These are phyloP conservation scores for Polymixis lichenea DNA, from an alignment of 2,888 invertebrate species.

Conservation along the genomic window DNA sequence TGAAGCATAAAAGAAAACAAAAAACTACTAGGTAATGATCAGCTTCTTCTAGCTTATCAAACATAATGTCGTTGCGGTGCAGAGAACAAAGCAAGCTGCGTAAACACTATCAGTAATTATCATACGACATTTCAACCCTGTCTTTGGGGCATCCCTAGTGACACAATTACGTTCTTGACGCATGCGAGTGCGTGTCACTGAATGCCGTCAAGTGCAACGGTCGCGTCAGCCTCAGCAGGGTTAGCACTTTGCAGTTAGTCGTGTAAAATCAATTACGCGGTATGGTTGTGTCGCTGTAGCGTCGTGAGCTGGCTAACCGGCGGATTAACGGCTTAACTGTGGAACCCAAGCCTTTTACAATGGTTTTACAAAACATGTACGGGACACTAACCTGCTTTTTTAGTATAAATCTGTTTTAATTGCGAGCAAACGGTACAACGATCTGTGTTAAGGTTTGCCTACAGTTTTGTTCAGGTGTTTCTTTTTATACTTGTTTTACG, in stretches of 20 bases:
- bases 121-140: background rate
- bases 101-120: background rate
- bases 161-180: conserved; percentile 25
- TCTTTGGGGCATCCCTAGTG: conserved; percentile 15
- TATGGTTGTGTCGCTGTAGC: conserved; percentile 60
- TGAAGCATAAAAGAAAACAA: background rate
- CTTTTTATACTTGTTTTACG: background rate
- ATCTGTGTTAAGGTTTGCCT: conserved; percentile 3
- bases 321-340: conserved; percentile 68
- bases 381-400: conserved; percentile 55
- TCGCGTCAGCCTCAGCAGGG: conserved; percentile 35
- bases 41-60: background rate
- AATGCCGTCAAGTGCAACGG: conserved; percentile 46
- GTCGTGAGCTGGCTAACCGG: conserved; percentile 65
- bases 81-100: background rate
- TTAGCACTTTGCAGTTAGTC: conserved; percentile 57
- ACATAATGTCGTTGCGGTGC: background rate
- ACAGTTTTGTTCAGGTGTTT: conserved; percentile 3
- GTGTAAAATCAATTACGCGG: conserved; percentile 69
- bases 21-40: background rate
- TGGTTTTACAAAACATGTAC: conserved; percentile 59
- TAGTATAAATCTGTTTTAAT: conserved; percentile 55
- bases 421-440: conserved; percentile 36
- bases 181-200: conserved; percentile 31
- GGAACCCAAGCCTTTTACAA: conserved; percentile 65